A percentile compares a stretch with the other conserved stretches of the same genome.
Conservation (phyloP, 2,797 vertebrate genomes). For the Acanthiza pusilla region DNA sequence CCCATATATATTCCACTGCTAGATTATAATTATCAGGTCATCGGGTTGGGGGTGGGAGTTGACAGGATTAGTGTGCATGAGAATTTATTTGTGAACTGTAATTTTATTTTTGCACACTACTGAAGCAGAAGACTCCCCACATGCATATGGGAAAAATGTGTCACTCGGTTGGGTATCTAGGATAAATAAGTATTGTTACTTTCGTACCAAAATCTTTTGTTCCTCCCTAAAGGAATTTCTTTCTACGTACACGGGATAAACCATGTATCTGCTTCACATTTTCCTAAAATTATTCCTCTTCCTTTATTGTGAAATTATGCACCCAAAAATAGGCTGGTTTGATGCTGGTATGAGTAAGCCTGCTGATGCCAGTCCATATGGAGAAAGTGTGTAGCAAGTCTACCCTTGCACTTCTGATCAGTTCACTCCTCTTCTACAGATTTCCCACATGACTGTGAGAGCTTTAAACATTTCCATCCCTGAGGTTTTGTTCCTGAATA, state of each 20-base stretch:
- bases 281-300: background rate
- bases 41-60: accelerated
- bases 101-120: background rate
- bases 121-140: background rate
- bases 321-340: background rate
- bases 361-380: background rate
- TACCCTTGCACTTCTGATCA: background rate
- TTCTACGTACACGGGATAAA: background rate
- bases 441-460: background rate
- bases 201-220: background rate
- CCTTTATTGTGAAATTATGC: background rate
- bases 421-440: background rate
- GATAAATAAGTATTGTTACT: background rate
- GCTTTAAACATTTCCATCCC: background rate
- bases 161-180: background rate
- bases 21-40: background rate
- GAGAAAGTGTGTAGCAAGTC: background rate
- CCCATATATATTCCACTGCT: background rate
- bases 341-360: background rate
- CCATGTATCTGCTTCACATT: background rate
- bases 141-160: background rate
- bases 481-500: background rate
- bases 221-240: background rate
- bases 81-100: background rate
- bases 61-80: background rate